Evolutionary conservation across 2,888 invertebrate genomes (phyloP).

Genomic region (Strigamia transsilvanica): DNA sequence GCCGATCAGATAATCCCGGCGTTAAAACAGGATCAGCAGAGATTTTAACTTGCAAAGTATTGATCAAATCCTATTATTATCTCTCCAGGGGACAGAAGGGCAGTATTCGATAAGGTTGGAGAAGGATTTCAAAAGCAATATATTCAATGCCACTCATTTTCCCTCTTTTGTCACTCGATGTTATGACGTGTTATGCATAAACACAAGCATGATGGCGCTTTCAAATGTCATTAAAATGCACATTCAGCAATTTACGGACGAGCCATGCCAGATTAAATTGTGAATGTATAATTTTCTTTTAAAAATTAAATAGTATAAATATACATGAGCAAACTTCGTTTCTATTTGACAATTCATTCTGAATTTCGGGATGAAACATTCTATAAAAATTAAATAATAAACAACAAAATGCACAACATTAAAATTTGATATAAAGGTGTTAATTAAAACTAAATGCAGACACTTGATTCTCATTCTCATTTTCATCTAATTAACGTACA

Average conservation of each 20-base stretch:
- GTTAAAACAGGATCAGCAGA: conserved; percentile 14
- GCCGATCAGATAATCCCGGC: neutral
- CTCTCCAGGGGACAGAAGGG: neutral
- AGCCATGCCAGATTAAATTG: conserved; percentile 5
- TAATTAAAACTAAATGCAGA: no score
- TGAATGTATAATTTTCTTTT: conserved; percentile 13
- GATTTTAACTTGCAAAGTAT: conserved; percentile 35
- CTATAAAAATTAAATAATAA: no score
- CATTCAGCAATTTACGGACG: neutral
- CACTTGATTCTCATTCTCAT: no score
- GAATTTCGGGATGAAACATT: no score
- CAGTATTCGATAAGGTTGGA: neutral
- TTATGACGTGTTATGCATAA: conserved; percentile 37
- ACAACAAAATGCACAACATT: no score
- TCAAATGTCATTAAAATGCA: conserved; percentile 24
- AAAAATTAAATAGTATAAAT: neutral
- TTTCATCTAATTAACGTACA: no score
- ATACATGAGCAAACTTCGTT: no score
- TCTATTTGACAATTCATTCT: no score
- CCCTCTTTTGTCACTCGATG: conserved; percentile 21
- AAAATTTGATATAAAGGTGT: no score
- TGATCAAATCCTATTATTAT: conserved; percentile 23
- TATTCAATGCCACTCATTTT: conserved; percentile 41
- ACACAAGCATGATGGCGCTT: conserved; percentile 32
- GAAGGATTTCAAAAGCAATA: conserved; percentile 22